Conservation (phyloP, 2,888 invertebrate species). For the Lordiphosa andalusiaca region DNA sequence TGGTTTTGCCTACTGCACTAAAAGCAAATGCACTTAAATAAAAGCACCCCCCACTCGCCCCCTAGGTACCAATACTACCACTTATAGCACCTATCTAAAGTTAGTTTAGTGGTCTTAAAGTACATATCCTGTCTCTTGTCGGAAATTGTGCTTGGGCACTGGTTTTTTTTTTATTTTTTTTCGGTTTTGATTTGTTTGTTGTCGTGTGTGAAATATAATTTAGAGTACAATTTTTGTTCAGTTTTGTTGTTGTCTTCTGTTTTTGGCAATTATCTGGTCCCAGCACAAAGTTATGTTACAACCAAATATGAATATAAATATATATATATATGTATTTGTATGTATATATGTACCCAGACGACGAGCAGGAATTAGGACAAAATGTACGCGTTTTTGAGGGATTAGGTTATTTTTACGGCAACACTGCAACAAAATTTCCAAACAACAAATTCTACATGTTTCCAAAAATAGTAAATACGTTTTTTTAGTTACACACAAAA, state of each 20-base stretch:
- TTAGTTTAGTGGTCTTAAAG: constrained; percentile 38
- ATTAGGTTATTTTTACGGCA: constrained; percentile 27
- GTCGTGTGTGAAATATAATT: constrained; percentile 10
- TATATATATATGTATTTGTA: constrained; percentile 28
- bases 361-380: too few species aligned
- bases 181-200: too few species aligned
- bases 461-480: neutral
- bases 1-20: constrained; percentile 44
- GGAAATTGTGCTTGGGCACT: constrained; percentile 52
- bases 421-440: constrained; percentile 1
- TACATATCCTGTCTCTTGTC: constrained; percentile 32
- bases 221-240: constrained; percentile 6
- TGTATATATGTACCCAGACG: constrained; percentile 30
- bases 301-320: constrained; percentile 17
- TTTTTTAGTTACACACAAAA: constrained; percentile 4
- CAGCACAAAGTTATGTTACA: constrained; percentile 55
- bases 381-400: too few species aligned
- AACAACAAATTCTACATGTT: too few species aligned
- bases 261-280: constrained; percentile 64
- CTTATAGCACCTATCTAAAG: constrained; percentile 19
- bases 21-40: constrained; percentile 62
- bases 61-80: constrained; percentile 5
- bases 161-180: constrained; percentile 24
- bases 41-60: constrained; percentile 11
- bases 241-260: constrained; percentile 22